Conservation (phyloP, 2,888 invertebrate species). For the Volucella inanis region DNA sequence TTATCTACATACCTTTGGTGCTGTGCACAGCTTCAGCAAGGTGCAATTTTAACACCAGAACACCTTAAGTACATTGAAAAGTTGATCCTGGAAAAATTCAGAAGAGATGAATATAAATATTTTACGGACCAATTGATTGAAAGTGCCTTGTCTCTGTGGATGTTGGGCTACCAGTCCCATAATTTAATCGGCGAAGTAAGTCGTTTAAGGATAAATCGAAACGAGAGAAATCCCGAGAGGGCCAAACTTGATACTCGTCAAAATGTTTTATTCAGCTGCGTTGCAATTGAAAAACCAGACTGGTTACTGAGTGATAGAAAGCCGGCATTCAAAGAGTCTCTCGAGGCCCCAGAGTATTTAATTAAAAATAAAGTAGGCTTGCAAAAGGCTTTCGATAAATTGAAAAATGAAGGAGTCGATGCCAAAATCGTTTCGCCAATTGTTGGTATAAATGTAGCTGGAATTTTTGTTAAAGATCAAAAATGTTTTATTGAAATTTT, state of each 20-base stretch:
- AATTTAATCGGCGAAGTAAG: conserved; percentile 78
- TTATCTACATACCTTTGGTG: conserved; percentile 81
- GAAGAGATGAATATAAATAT: conserved; percentile 78
- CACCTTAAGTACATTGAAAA: conserved; percentile 78
- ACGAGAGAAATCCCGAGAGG: conserved; percentile 68
- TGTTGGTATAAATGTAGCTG: conserved; percentile 80
- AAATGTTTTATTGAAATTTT: conserved; percentile 78
- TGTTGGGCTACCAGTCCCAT: conserved; percentile 78
- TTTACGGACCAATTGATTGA: conserved; percentile 81
- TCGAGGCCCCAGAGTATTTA: conserved; percentile 78
- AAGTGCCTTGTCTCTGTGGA: conserved; percentile 80
- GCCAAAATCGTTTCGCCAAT: conserved; percentile 79
- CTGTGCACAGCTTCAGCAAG: conserved; percentile 78
- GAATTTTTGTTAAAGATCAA: conserved; percentile 77
- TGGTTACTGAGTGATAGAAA: conserved; percentile 74
- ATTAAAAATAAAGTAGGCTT: conserved; percentile 77
- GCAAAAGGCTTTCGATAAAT: conserved; percentile 75
- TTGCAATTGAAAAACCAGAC: conserved; percentile 80
- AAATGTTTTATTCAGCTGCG: conserved; percentile 79
- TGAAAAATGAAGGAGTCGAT: conserved; percentile 76
- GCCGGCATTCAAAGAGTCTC: conserved; percentile 76
- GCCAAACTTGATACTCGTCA: conserved; percentile 81
- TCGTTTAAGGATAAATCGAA: conserved; percentile 75
- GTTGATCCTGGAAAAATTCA: conserved; percentile 77
- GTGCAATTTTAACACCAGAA: conserved; percentile 69